A percentile compares a stretch with the other conserved stretches of the same genome.
Conservation (phyloP, 2,797 vertebrate species). For the Melanotaenia nigrans region DNA sequence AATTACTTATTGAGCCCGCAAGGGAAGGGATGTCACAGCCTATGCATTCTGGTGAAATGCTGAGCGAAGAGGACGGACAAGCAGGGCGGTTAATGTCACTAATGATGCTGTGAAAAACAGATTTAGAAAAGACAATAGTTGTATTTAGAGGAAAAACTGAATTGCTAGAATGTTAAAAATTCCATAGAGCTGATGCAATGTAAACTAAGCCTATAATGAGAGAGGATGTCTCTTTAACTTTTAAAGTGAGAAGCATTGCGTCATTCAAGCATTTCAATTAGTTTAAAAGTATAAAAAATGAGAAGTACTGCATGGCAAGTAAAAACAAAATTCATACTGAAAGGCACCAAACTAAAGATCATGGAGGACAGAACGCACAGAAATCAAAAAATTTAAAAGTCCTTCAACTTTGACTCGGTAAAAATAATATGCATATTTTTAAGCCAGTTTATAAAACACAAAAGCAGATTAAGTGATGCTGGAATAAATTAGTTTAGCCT, state of each 20-base stretch:
- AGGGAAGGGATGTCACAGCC: constrained; percentile 45
- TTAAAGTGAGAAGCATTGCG: background rate
- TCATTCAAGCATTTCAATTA: background rate
- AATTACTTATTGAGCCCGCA: constrained; percentile 61
- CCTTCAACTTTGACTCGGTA: background rate
- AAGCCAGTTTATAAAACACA: background rate
- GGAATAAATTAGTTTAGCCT: background rate
- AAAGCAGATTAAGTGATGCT: background rate
- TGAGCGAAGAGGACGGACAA: constrained; percentile 14
- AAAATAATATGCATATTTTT: background rate
- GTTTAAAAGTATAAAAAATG: background rate
- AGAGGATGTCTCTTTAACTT: constrained; percentile 18
- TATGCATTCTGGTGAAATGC: constrained; percentile 20
- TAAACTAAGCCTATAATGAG: constrained; percentile 21
- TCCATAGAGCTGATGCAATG: constrained; percentile 42
- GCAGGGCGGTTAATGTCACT: constrained; percentile 26
- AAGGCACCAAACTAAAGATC: background rate
- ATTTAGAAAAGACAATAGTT: constrained; percentile 51
- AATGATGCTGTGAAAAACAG: constrained; percentile 50
- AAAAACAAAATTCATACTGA: background rate
- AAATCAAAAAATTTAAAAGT: background rate
- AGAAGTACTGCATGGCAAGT: background rate
- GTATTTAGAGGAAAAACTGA: constrained; percentile 35
- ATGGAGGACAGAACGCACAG: background rate
- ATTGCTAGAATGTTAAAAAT: constrained; percentile 32